Base-by-base conservation (phyloP, 1,140 invertebrate species). In the Macrobrachium nipponense region DNA sequence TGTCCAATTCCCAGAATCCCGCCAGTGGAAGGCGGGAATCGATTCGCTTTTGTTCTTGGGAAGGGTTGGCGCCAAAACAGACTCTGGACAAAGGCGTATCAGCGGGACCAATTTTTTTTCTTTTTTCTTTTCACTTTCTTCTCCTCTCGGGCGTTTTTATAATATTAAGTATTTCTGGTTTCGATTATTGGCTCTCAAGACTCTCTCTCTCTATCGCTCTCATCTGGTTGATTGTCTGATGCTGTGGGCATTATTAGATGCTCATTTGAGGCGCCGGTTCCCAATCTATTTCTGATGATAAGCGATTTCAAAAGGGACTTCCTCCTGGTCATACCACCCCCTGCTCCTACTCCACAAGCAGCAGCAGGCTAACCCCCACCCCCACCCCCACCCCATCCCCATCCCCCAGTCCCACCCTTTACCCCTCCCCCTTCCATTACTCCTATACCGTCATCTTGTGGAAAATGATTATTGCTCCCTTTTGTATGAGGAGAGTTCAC, bases 141-240 rank as follows among this genome's bases (percentile, higher is more conserved):
- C 36, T 14, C n/a, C 12, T 20, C 36, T 23, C n/a, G 12, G 20
- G 17, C 14, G 18, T n/a, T 70, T 70, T n/a, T 70, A 27, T 14
- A 36, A 23, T 70, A 27, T 36, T 70, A 70, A 27, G 20, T 70
- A 70, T 70, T 70, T 70, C 36, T 36, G 66, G 20, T 70, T 70
- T 70, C 66, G 66, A 70, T 70, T 70, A 70, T 70, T 70, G 66
- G 66, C 66, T n/a, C 23, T 70, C 20, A 70, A 70, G 66, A 70
- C 18, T 20, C 18, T 70, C 18, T 70, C 18, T 70, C 18, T 70
- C 18, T 36, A 10, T 70, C 18, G 27, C 66, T n/a, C 36, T 70
- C 36, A 70, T 70, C 36, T n/a, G 20, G 20, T 70, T 20, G 14
- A 36, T 14, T 23, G 36, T 70, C 36, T 36, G 27, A 36, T 36